phyloP scores from a whole-genome alignment of 2,797 vertebrate species.

The Bufotes viridis region DNA sequence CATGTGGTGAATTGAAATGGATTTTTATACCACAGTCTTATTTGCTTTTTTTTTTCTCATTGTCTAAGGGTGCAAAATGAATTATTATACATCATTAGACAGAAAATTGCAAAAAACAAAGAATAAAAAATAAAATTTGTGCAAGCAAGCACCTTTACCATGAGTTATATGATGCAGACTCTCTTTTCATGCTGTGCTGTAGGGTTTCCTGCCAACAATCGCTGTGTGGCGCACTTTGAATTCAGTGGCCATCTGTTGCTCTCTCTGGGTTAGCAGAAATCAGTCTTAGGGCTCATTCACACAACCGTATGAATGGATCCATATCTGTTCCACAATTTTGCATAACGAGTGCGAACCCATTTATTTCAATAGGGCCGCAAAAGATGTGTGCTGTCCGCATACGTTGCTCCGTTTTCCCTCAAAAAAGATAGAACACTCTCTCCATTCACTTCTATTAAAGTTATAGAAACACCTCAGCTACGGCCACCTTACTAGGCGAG shows the following conservation, averaged over 20 bases:
- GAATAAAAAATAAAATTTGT: not conserved
- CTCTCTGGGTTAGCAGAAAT: not conserved
- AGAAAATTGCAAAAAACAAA: not conserved
- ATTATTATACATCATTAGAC: slow-evolving; percentile 11
- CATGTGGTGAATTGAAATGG: slow-evolving; percentile 30
- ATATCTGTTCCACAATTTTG: too few species aligned
- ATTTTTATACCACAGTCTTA: slow-evolving; percentile 24
- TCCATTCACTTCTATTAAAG: too few species aligned
- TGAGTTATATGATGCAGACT: not conserved
- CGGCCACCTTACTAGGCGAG: too few species aligned
- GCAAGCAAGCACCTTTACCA: not conserved
- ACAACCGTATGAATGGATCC: not conserved
- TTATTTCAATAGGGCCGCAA: too few species aligned
- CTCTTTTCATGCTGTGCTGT: not conserved
- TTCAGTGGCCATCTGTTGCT: not conserved
- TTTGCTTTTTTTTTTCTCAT: not conserved
- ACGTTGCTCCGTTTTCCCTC: too few species aligned
- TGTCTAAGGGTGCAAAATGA: not conserved
- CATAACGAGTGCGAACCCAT: too few species aligned
- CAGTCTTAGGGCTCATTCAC: too few species aligned
- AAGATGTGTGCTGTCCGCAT: too few species aligned
- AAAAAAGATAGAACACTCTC: too few species aligned
- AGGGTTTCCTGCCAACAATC: not conserved
- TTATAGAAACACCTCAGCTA: too few species aligned
- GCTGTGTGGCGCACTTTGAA: not conserved